Base-by-base conservation (phyloP, 1,140 invertebrate genomes). In the Papilio xuthus region DNA sequence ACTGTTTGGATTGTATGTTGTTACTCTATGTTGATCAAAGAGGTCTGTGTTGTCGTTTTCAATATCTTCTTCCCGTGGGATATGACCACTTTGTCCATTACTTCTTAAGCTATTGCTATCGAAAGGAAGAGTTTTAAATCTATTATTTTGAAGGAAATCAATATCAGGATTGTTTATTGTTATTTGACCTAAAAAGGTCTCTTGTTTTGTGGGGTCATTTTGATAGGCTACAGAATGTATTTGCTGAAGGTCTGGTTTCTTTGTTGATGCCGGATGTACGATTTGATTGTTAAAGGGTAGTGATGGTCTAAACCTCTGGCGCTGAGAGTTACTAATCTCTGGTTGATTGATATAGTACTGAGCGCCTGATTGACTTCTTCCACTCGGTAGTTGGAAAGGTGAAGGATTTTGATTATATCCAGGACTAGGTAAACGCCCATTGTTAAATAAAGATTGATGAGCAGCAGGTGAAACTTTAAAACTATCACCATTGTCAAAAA, bases 151-250 rank as follows among this genome's bases (percentile, higher is more conserved):
- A 74, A 93, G 85, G 71, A 89, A 92, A 71, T 93, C 92, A 78
- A 94, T 94, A 70, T 94, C 94, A 28, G 95, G 95, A 86, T 94
- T 95, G 79, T 95, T 94, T 78, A 95, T 88, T 50, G 95, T 95
- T 56, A 95, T 95, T 91, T 95, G 94, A 15, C 95, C 95, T 41
- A 95, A 86, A 83, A 95, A 95, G 20, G 94, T 95, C 90, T 95
- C 95, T 71, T 94, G 94, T 85, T 95, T 94, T 9, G 94, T 94
- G 4, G 95, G 94, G 83, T 95, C 93, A 83, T 94, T 93, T 83
- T 94, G 94, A 83, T 95, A 95, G 1, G 93, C 88, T 79, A 92
- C 85, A 10, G 91, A 93, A 83, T 92, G 92, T 85, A 94, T 92
- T 84, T 91, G 92, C 37, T 90, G 86, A 23, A 87, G 80, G 71